Percentiles rank a stretch among this genome's conserved stretches.
Evolutionary conservation across 2,888 invertebrate species (phyloP).

Genomic region (Tetragonula carbonaria): DNA sequence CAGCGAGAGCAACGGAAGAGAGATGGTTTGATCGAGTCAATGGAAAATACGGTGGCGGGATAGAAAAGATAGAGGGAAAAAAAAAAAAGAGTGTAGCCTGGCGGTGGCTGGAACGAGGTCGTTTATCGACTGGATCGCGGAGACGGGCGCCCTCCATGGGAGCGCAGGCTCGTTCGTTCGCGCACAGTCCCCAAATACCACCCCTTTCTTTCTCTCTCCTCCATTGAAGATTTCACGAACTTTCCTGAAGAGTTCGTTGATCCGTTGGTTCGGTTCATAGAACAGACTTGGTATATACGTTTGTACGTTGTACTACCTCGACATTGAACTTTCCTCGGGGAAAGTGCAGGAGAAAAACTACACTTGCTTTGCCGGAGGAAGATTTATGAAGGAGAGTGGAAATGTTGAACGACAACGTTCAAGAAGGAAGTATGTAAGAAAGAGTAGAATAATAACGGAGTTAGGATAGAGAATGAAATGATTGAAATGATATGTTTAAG

Average conservation of each 20-base stretch:
- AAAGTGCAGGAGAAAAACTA: neutral
- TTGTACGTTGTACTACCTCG: neutral
- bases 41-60: slow-evolving; percentile 2
- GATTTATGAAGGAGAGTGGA: neutral
- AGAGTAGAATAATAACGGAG: neutral
- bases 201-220: neutral
- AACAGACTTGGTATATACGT: neutral
- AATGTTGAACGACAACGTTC: neutral
- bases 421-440: neutral
- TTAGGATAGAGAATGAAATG: neutral
- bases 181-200: slow-evolving; percentile 63
- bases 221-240: no score
- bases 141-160: slow-evolving; percentile 31
- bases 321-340: neutral
- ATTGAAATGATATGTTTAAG: neutral
- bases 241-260: slow-evolving; percentile 8
- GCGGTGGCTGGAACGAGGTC: slow-evolving; percentile 57
- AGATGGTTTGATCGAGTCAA: neutral
- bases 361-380: neutral
- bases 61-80: neutral
- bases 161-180: slow-evolving; percentile 73
- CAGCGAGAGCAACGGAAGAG: neutral
- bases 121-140: slow-evolving; percentile 76
- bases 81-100: neutral
- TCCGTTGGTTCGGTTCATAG: neutral